phyloP scores from a whole-genome alignment of 2,113 vertebrate genomes.

The Lycocorax pyrrhopterus region DNA sequence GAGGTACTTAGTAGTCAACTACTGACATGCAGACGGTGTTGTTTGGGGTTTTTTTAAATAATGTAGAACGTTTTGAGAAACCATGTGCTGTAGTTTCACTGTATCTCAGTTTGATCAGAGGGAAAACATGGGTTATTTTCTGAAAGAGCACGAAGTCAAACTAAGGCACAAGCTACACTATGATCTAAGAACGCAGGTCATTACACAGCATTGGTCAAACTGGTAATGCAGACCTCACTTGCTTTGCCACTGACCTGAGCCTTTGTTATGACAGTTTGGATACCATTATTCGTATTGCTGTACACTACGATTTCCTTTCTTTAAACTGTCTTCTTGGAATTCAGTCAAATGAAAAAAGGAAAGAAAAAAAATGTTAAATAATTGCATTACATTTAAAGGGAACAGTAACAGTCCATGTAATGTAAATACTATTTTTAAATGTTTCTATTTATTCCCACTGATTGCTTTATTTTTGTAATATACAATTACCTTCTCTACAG shows the following conservation, averaged over 20 bases:
- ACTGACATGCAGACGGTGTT: not conserved
- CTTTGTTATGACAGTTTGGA: not conserved
- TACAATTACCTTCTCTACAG: constrained; percentile 17
- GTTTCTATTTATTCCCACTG: constrained; percentile 20
- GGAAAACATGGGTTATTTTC: not conserved
- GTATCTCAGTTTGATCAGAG: not conserved
- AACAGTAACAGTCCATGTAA: not conserved
- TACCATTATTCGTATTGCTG: constrained; percentile 7
- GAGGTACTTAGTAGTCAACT: not conserved
- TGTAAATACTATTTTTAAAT: not conserved
- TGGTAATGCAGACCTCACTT: not conserved
- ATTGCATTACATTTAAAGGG: not conserved
- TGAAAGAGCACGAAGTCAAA: not conserved
- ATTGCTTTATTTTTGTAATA: not conserved
- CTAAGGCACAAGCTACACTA: constrained; percentile 34
- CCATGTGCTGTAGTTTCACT: not conserved
- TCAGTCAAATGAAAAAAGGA: not conserved
- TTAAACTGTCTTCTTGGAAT: not conserved
- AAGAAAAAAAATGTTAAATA: not conserved
- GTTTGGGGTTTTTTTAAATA: not conserved
- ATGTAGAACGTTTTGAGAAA: not conserved
- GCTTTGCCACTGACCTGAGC: not conserved
- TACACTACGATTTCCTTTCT: not conserved
- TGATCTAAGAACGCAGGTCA: not conserved
- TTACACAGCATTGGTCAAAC: not conserved